Evolutionary conservation across 1,140 invertebrate genomes (phyloP).

Genomic region (Apis mellifera): Amel_HAv3.1 CM009941.2:12787001-12787500

Average conservation of each 20-base stretch:
- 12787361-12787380: neutral
- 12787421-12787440: neutral
- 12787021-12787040: no score
- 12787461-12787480: neutral
- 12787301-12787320: neutral
- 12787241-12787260: neutral
- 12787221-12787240: neutral
- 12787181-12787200: neutral
- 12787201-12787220: neutral
- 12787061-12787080: no score
- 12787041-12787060: no score
- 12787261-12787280: neutral
- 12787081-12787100: neutral
- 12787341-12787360: constrained; percentile 5
- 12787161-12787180: neutral
- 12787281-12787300: neutral
- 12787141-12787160: neutral
- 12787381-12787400: constrained; percentile 31
- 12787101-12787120: no score
- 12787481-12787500: neutral
- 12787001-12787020: no score
- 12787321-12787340: neutral
- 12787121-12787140: no score
- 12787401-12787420: neutral
- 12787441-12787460: neutral